These are phyloP conservation scores for Ornithorhynchus anatinus DNA, from an alignment of 2,113 vertebrate genomes.

Conservation along the genomic window DNA sequence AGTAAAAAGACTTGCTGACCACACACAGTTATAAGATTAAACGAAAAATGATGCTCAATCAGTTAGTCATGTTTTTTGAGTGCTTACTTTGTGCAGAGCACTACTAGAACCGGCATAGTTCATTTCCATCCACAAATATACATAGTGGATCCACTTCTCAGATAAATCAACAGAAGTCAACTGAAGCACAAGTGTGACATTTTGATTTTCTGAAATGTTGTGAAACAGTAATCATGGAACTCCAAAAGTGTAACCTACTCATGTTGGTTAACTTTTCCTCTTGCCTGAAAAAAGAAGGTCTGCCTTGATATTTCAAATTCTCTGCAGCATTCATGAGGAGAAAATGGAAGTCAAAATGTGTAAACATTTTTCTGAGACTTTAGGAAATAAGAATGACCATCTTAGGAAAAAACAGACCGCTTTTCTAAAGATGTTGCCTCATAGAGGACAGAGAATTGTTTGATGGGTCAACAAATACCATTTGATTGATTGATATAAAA, in stretches of 20 bases:
- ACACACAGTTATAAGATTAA: too few relatives aligned
- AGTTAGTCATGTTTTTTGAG: too few relatives aligned
- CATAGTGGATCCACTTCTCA: too few relatives aligned
- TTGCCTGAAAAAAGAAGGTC: background rate
- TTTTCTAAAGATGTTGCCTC: background rate
- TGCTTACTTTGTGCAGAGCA: too few relatives aligned
- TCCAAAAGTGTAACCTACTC: background rate
- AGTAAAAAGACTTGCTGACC: too few relatives aligned
- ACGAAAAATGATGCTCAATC: too few relatives aligned
- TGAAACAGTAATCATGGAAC: background rate
- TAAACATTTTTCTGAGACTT: constrained; percentile 11
- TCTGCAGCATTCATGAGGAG: background rate
- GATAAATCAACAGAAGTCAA: background rate
- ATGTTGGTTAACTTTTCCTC: background rate
- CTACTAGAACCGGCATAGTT: too few relatives aligned
- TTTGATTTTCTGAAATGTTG: background rate
- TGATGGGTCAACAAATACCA: too few relatives aligned
- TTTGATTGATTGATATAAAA: constrained; percentile 33
- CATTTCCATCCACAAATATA: too few relatives aligned
- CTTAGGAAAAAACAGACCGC: background rate
- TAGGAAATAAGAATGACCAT: constrained; percentile 17
- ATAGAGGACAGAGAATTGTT: background rate
- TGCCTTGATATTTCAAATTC: background rate
- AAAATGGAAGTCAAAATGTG: constrained; percentile 14
- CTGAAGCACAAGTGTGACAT: background rate